These are phyloP conservation scores for Catamblyrhynchus diadema DNA, from an alignment of 2,797 vertebrate genomes.

Conservation along the genomic window DNA sequence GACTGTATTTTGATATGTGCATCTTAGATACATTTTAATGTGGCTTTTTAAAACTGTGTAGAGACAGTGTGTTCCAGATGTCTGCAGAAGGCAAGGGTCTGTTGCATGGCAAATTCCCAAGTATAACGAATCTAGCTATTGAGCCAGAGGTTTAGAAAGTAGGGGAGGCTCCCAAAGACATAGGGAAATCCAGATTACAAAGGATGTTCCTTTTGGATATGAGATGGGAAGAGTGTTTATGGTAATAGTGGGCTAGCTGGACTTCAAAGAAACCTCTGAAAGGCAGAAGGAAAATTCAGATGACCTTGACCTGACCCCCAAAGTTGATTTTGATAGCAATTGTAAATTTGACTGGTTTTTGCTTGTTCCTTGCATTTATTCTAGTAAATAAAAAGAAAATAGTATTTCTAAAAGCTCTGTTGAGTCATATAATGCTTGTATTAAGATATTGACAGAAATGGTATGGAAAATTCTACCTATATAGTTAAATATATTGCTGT, in stretches of 20 bases:
- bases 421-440: not conserved
- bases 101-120: not conserved
- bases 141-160: not conserved
- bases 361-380: not conserved
- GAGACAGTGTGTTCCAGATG: not conserved
- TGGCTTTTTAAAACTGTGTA: not conserved
- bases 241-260: not conserved
- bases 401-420: not conserved
- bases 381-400: not conserved
- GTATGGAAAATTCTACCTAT: not conserved
- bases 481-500: not conserved
- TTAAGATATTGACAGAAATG: not conserved
- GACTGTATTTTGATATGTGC: not conserved
- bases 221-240: not conserved
- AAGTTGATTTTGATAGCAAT: not conserved
- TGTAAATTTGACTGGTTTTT: not conserved
- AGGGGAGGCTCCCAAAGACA: not conserved
- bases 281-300: not conserved
- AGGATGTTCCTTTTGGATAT: not conserved
- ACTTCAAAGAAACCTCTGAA: not conserved
- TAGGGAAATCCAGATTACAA: not conserved
- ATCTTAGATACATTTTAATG: constrained; percentile 7
- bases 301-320: not conserved
- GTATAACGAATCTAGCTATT: not conserved
- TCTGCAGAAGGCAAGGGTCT: not conserved